These are phyloP conservation scores for Coranthus polyacanthus DNA, from an alignment of 2,797 vertebrate species.

Conservation along the genomic window DNA sequence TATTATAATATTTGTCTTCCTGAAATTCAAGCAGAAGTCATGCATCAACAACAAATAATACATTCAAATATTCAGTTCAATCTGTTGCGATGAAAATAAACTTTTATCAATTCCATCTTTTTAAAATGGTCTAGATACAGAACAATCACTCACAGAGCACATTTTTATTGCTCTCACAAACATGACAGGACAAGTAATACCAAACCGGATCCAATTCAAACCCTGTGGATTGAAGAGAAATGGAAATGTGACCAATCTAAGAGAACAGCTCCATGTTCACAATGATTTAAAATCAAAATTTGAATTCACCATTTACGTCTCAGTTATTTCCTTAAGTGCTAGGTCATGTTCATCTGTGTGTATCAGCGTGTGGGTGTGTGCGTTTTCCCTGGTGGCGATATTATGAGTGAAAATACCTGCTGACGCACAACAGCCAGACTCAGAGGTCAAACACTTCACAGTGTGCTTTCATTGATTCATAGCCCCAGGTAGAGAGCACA, in stretches of 20 bases:
- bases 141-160: neutral
- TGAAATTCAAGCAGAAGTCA: no score
- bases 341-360: slow-evolving; percentile 59
- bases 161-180: neutral
- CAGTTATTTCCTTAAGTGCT: slow-evolving; percentile 35
- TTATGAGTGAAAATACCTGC: slow-evolving; percentile 83
- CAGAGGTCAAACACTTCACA: slow-evolving; percentile 75
- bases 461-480: slow-evolving; percentile 75
- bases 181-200: neutral
- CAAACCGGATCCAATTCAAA: neutral
- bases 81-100: neutral
- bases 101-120: neutral
- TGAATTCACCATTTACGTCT: slow-evolving; percentile 2
- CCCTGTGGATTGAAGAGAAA: neutral
- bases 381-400: slow-evolving; percentile 64
- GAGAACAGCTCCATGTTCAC: no score
- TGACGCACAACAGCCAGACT: slow-evolving; percentile 73
- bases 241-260: no score
- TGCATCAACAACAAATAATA: no score
- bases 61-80: no score
- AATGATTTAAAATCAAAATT: neutral
- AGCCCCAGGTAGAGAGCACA: slow-evolving; percentile 67
- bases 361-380: slow-evolving; percentile 29
- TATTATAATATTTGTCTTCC: no score
- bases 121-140: neutral